Evolutionary conservation across 2,113 vertebrate genomes (phyloP), one percentile per base, ranked within the genome.

Genomic region (Xiphophorus hellerii): DNA sequence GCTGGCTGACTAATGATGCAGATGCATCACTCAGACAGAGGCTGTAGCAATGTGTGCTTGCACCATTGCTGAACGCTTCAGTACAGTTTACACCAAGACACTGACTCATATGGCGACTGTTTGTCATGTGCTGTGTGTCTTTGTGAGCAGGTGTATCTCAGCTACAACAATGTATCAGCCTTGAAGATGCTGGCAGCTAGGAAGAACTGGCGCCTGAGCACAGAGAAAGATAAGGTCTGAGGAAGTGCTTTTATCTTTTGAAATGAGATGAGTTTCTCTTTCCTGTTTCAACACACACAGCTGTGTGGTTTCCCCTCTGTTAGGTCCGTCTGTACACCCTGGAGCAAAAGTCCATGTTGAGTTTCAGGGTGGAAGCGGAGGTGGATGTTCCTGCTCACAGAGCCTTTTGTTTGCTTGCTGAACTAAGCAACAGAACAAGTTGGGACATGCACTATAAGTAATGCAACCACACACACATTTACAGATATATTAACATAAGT

Each of bases 81-180:
- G 20, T 51, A 17, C 48, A 17, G 25, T 54, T 54, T 25, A 54
- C 48, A 22, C 6, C 6, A 54, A 25, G 15, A 25, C 20, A n/a
- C 51, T 10, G 51, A 48, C 44, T 48, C 44, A 15, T 48, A 1
- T 48, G 44, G 15, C 5, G 5, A 48, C 44, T 48, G 44, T 48
- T 54, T 54, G 11, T 8, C 30, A 1, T 42, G 14, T 37, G 61
- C 15, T 62, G 1, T 66, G 2, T 73, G 20, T 80, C n/a, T 77
- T 27, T 61, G 76, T 74, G 75, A 76, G 14, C 90, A 99, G 97
- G 96, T 98, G 61, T 99, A 97, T 84, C 93, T 99, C 82, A 99
- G 97, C 95, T 99, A 96, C 82, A 98, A 98, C 92, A 99, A 99
- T 0, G 95, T 99, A 61, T 97, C 95, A 8, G 96, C 97, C 0